These are phyloP conservation scores for Glandiceps talaboti DNA, from an alignment of 53 echinoderm and acorn worm genomes.

Conservation along the genomic window DNA sequence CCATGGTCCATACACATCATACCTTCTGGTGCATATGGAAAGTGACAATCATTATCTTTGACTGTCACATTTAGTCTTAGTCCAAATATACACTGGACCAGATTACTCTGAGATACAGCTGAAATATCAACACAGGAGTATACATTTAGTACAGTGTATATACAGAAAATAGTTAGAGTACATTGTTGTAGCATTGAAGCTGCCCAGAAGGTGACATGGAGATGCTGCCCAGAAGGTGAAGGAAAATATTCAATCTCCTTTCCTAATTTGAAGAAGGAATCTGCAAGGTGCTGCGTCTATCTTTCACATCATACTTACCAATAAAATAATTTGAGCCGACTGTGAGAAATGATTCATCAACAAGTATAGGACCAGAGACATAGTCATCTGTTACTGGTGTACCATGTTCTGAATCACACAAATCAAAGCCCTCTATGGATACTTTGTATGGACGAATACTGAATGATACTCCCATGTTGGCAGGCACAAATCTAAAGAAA, in stretches of 20 bases:
- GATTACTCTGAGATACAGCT: background rate
- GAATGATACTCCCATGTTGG: conserved; percentile 25
- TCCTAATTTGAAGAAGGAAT: too few relatives aligned
- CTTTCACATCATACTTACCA: too few relatives aligned
- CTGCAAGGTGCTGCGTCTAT: too few relatives aligned
- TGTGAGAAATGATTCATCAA: conserved; percentile 29
- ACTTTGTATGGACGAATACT: conserved; percentile 72
- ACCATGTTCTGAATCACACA: conserved; percentile 51
- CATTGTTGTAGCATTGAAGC: too few relatives aligned
- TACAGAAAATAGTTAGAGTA: too few relatives aligned
- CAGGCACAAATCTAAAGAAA: conserved; percentile 45
- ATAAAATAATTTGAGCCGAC: conserved; percentile 90
- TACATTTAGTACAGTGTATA: too few relatives aligned
- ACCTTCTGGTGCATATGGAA: conserved; percentile 50
- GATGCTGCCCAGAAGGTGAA: too few relatives aligned
- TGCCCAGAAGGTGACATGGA: too few relatives aligned
- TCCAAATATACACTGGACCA: conserved; percentile 82
- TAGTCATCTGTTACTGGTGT: conserved; percentile 20
- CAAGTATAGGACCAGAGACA: conserved; percentile 34
- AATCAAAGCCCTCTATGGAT: conserved; percentile 55
- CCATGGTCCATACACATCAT: conserved; percentile 82
- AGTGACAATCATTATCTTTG: conserved; percentile 72
- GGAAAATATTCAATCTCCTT: too few relatives aligned
- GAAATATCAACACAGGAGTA: background rate
- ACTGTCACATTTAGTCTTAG: conserved; percentile 84